Evolutionary conservation across 2,888 invertebrate genomes (phyloP), one percentile per base, ranked within the genome.

Genomic region (Chromoteleia sp.): DNA sequence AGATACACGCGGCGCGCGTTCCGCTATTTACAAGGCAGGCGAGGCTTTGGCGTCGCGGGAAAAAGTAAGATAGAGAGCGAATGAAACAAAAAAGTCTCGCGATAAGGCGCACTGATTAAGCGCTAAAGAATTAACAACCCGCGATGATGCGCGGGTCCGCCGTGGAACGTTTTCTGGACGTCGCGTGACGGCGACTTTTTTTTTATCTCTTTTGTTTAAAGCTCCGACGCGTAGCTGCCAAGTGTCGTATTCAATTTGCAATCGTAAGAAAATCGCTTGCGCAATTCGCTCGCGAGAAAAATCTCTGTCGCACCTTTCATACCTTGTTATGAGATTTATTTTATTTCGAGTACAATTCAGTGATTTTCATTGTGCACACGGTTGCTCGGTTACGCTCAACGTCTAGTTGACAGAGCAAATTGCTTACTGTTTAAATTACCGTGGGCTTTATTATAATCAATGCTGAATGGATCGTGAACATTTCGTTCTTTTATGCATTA

Each of bases 1-100:
- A 84, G 86, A 85, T 88, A 89, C 86, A 86, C 87, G 86, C 85
- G 85, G 83, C 85, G 84, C 82, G 85, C 85, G 84, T 85, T 84
- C 83, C 84, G 83, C 84, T 87, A 85, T 87, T 86, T 87, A 85
- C 85, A 85, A 85, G 84, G 50, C 76, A 71, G 79, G 80, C 52
- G 56, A 45, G 61, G 19, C 45, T 48, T 63, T 54, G 52, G 29
- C 17, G 39, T 54, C 30, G 30, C 17, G 33, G 30, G 48, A 41
- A 48, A 65, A 41, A 39, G 56, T 7, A 54, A 59, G 56, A 52
- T 54, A 45, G 33, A 58, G 48, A 29, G 21, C 45, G 29, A 59
- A 54, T n/a, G 21, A 15, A 61, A 30, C 39, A 21, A 61, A 68
- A 50, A 45, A 45, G 59, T 33, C 10, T 70, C 50, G 61, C 65